Evolutionary conservation across 2,113 vertebrate genomes (phyloP), one percentile per base, ranked within the genome.

Genomic region (Entelurus aequoreus): DNA sequence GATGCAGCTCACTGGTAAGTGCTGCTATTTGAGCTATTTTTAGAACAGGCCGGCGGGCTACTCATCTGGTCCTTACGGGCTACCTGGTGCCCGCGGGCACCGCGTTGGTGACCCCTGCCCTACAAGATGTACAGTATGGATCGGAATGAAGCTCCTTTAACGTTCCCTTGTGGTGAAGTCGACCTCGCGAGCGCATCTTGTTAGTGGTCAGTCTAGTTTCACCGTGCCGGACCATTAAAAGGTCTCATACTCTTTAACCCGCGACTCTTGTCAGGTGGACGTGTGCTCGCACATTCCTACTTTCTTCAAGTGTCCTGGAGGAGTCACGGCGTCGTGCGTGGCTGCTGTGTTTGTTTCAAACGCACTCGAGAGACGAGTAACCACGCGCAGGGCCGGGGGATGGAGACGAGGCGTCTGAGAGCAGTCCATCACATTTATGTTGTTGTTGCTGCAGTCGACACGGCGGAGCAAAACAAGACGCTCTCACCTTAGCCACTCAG

Each of bases 401-500:
- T 38, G n/a, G 56, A 74, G 53, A 46, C 68, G 68, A 52, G 38
- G 60, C 54, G 37, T 47, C 57, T 60, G 35, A 40, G 10, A 67
- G 53, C 16, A 2, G 59, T 61, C 66, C 52, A 61, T 68, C 75
- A 72, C 56, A 44, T 71, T 71, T 58, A 28, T 57, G 54, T 68
- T 82, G 59, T 67, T 81, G 59, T 63, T 48, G 42, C 48, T 60
- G 67, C 56, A 51, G 62, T 11, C 44, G 62, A 69, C 63, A 62
- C 21, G 44, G 58, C 70, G 0, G 54, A 64, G 65, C 52, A 47
- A 66, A 75, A 74, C 63, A 69, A 71, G 64, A 77, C 11, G 40
- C 28, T 68, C 51, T 72, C 64, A 44, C 64, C 60, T 62, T 35
- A 57, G 44, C 49, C 71, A 76, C 65, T 78, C 75, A 74, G 65